Conservation (phyloP, 2,888 invertebrate species). For the Trypoxylon attenuatum region DNA sequence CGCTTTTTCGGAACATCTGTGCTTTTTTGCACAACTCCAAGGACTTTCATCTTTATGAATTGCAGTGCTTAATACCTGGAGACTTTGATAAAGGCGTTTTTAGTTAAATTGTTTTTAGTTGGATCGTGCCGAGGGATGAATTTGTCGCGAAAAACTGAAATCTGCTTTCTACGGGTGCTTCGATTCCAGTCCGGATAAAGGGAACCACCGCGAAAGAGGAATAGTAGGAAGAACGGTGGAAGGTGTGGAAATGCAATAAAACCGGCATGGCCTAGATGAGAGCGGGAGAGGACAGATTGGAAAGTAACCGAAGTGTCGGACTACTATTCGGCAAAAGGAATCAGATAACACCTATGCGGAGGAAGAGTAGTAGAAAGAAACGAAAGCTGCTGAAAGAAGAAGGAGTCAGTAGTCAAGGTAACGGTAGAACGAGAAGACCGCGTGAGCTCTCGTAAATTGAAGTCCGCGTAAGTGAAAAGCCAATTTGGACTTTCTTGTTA, state of each 20-base stretch:
- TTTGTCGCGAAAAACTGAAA: conserved; percentile 11
- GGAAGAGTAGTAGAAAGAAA: conserved; percentile 22
- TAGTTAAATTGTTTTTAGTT: background rate
- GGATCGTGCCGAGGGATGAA: conserved; percentile 19
- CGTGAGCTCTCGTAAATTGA: conserved; percentile 46
- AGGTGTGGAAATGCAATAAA: conserved; percentile 49
- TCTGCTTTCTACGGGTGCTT: conserved; percentile 20
- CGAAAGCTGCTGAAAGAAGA: background rate
- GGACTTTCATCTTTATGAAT: background rate
- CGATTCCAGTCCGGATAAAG: conserved; percentile 32
- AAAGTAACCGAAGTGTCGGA: conserved; percentile 46
- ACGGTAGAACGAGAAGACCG: conserved; percentile 7
- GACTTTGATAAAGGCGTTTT: background rate
- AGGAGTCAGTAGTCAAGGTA: background rate
- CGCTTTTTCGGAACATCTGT: background rate
- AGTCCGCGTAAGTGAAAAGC: conserved; percentile 50
- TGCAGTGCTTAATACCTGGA: background rate
- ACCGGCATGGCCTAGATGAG: conserved; percentile 33
- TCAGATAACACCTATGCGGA: conserved; percentile 18
- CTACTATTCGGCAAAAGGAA: conserved; percentile 22
- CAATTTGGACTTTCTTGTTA: conserved; percentile 48
- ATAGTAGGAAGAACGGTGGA: conserved; percentile 2
- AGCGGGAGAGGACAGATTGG: conserved; percentile 39
- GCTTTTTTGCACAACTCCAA: too few relatives aligned
- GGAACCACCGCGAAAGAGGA: background rate